These are phyloP conservation scores for Acrobasis suavella DNA, from an alignment of 2,888 invertebrate genomes.

Conservation along the genomic window DNA sequence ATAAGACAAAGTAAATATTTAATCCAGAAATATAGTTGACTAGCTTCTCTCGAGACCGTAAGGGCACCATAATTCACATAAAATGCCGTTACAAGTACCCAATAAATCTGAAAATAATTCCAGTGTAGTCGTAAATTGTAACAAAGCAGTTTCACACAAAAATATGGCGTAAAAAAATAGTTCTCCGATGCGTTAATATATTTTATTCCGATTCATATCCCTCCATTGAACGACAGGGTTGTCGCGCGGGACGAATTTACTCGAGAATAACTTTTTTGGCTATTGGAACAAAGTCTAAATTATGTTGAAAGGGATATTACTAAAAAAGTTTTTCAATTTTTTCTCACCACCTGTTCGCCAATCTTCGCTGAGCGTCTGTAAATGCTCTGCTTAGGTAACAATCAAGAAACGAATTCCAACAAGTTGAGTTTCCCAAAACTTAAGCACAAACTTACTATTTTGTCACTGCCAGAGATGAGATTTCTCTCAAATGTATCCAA, in stretches of 20 bases:
- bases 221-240: slow-evolving; percentile 26
- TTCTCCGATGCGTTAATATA: slow-evolving; percentile 30
- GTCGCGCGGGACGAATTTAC: slow-evolving; percentile 22
- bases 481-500: neutral
- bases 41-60: neutral
- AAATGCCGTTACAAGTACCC: slow-evolving; percentile 5
- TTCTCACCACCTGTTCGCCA: slow-evolving; percentile 13
- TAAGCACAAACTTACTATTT: neutral
- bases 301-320: slow-evolving; percentile 14
- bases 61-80: slow-evolving; percentile 2
- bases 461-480: neutral
- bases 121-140: slow-evolving; percentile 9
- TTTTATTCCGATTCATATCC: slow-evolving; percentile 33
- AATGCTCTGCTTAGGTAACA: slow-evolving; percentile 8
- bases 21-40: neutral
- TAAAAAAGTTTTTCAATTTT: slow-evolving; percentile 17
- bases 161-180: slow-evolving; percentile 29
- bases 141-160: slow-evolving; percentile 23
- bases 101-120: slow-evolving; percentile 22
- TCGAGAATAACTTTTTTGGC: neutral
- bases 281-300: slow-evolving; percentile 9
- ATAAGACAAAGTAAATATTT: neutral
- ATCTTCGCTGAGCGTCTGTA: neutral
- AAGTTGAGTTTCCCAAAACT: neutral
- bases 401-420: slow-evolving; percentile 1